These are phyloP conservation scores for Echinops telfairi DNA, from an alignment of 2,113 vertebrate species.

Conservation along the genomic window DNA sequence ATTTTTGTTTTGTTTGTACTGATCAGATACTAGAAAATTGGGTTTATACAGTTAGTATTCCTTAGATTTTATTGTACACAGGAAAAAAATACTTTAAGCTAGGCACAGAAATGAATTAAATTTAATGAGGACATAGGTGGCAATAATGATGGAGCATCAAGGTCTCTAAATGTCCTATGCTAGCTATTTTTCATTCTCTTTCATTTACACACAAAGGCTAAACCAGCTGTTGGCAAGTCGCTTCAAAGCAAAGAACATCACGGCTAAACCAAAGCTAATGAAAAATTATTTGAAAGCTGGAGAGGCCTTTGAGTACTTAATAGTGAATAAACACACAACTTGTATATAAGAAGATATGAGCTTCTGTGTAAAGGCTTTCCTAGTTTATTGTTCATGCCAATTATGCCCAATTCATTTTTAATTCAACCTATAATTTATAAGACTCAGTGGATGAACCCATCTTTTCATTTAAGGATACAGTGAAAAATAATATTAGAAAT, in stretches of 20 bases:
- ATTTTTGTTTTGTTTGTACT: slow-evolving; percentile 15
- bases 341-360: slow-evolving; percentile 55
- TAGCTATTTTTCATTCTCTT: slow-evolving; percentile 72
- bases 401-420: neutral
- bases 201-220: slow-evolving; percentile 57
- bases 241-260: slow-evolving; percentile 56
- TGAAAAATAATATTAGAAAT: slow-evolving; percentile 33
- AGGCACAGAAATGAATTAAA: slow-evolving; percentile 58
- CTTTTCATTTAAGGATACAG: neutral
- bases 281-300: slow-evolving; percentile 67
- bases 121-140: slow-evolving; percentile 69
- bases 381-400: slow-evolving; percentile 44
- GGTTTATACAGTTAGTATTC: slow-evolving; percentile 58
- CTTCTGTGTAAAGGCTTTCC: neutral
- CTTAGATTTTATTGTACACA: slow-evolving; percentile 46
- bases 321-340: slow-evolving; percentile 21
- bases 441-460: neutral
- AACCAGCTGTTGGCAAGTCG: slow-evolving; percentile 43
- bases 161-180: neutral
- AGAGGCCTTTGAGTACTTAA: neutral
- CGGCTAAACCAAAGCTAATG: slow-evolving; percentile 51
- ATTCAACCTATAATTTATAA: slow-evolving; percentile 54
- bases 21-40: slow-evolving; percentile 20
- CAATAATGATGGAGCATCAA: slow-evolving; percentile 47
- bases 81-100: slow-evolving; percentile 46